These are phyloP conservation scores for Invenusta paracnida DNA, from an alignment of 2,888 invertebrate genomes.

Conservation along the genomic window DNA sequence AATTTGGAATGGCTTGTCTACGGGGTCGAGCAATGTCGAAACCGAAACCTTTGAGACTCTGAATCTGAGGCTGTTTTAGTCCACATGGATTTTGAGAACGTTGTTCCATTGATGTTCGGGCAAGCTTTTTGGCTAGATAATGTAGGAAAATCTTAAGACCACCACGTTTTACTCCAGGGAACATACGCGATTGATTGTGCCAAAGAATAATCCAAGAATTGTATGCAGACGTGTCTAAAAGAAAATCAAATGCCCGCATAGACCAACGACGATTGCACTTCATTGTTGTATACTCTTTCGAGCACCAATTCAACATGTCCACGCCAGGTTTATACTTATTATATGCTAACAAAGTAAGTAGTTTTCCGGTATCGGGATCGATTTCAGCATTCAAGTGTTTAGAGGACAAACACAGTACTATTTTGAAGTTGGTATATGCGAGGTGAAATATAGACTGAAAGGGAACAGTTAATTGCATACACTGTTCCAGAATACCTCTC, in stretches of 20 bases:
- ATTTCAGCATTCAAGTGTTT: not conserved
- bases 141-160: not conserved
- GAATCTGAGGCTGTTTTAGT: not conserved
- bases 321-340: not conserved
- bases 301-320: slow-evolving; percentile 4
- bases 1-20: not conserved
- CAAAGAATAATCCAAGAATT: not conserved
- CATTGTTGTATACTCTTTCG: not conserved
- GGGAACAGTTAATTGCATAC: not conserved
- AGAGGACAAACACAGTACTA: not conserved
- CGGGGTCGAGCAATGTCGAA: not conserved
- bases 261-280: not conserved
- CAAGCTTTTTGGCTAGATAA: not conserved
- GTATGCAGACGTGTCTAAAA: not conserved
- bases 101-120: not conserved
- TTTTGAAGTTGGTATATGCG: not conserved
- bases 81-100: not conserved
- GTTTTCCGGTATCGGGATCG: not conserved
- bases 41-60: slow-evolving; percentile 12
- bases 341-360: not conserved
- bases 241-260: not conserved
- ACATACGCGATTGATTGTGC: not conserved
- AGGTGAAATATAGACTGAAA: not conserved
- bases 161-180: not conserved
- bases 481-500: not conserved